Evolutionary conservation across 2,888 invertebrate genomes (phyloP), one percentile per base, ranked within the genome.

Genomic region (Acanthoscelides obtectus): DNA sequence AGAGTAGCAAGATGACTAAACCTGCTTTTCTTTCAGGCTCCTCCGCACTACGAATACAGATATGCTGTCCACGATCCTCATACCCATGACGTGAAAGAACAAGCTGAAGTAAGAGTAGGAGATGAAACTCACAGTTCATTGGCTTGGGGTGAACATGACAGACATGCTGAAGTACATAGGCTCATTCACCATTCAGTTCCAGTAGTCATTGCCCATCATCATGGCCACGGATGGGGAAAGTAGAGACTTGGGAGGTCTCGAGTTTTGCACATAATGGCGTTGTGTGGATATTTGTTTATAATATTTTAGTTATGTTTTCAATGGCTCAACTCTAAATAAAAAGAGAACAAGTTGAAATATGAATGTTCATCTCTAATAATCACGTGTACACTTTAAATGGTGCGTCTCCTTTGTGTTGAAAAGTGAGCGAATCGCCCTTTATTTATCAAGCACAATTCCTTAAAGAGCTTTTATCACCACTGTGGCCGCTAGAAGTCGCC

Each of bases 11-110:
- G n/a, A n/a, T n/a, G n/a, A n/a, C n/a, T n/a, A n/a, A n/a, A n/a
- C n/a, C n/a, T n/a, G n/a, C n/a, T n/a, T 45, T 45, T 45, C 12
- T 45, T 45, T 12, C 45, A 78, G 79, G 76, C 78, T 22, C 77
- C 78, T n/a, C 75, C 79, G 20, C 75, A 78, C 72, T 79, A 79
- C 70, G 78, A 79, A 67, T 79, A 73, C 75, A 78, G 78, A 72
- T 79, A 79, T 70, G 78, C 75, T 5, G 78, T 79, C 17, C 72
- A 72, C 64, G 79, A 79, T 70, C 76, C 72, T 21, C 77, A 79
- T 68, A 79, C 79, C 27, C 78, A 78, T 6, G 79, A 79, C 64
- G 72, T 70, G 21, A 79, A 79, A 69, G 73, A 78, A 71, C 78
- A 79, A 69, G 66, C 72, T 19, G 79, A 79, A 74, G 73, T 72